A percentile compares a stretch with the other conserved stretches of the same genome.
These are phyloP conservation scores for Temnothorax rugatulus DNA, from an alignment of 2,888 invertebrate genomes.

Conservation along the genomic window DNA sequence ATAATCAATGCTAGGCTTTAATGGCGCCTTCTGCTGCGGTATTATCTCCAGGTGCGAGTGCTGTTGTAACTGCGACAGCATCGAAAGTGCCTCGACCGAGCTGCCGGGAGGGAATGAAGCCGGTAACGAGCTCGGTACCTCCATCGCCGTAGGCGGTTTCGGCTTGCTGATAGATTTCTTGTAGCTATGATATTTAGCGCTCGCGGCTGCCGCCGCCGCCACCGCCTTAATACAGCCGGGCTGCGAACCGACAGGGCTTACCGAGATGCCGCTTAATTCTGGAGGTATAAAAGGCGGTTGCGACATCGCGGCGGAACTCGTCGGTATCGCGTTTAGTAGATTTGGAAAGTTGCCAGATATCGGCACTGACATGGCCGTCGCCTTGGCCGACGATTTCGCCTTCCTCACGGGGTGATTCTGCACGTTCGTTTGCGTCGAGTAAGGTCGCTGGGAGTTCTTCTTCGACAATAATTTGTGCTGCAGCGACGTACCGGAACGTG, in stretches of 20 bases:
- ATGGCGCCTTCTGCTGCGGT: constrained; percentile 80
- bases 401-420: constrained; percentile 75
- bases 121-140: constrained; percentile 64
- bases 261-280: constrained; percentile 81
- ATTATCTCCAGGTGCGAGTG: constrained; percentile 84
- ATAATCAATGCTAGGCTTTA: constrained; percentile 76
- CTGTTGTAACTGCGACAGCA: constrained; percentile 82
- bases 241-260: constrained; percentile 76
- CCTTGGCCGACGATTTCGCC: constrained; percentile 58
- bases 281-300: constrained; percentile 75
- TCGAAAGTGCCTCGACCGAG: constrained; percentile 77
- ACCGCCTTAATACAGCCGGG: constrained; percentile 31
- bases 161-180: constrained; percentile 69
- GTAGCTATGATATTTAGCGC: constrained; percentile 66
- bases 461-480: constrained; percentile 84
- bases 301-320: constrained; percentile 64
- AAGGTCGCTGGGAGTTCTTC: constrained; percentile 79
- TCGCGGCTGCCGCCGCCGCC: constrained; percentile 53
- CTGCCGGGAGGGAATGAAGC: constrained; percentile 68
- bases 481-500: constrained; percentile 78
- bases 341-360: constrained; percentile 73
- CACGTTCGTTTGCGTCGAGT: constrained; percentile 53
- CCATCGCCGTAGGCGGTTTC: constrained; percentile 62
- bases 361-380: constrained; percentile 67
- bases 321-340: constrained; percentile 70